Percentiles rank a stretch among this genome's conserved stretches.
Evolutionary conservation across 1,140 invertebrate species (phyloP).

Genomic region (Cataglyphis hispanica): DNA sequence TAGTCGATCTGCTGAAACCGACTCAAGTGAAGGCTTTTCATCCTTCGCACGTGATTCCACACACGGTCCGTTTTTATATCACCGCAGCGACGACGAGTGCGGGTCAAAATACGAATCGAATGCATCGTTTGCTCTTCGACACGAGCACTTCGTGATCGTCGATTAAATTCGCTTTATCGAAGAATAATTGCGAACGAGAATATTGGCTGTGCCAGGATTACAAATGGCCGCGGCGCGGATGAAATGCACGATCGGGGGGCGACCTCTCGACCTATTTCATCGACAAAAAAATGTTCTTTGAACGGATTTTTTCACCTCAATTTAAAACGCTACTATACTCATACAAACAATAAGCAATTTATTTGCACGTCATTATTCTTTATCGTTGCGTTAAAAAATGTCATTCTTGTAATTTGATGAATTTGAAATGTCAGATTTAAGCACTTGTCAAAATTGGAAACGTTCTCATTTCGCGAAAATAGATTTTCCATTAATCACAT

Average conservation of each 20-base stretch:
- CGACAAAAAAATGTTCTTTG: slow-evolving; percentile 30
- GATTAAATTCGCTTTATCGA: slow-evolving; percentile 75
- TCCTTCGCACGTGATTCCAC: slow-evolving; percentile 42
- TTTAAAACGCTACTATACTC: slow-evolving; percentile 1
- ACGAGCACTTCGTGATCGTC: slow-evolving; percentile 61
- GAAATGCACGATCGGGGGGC: slow-evolving; percentile 43
- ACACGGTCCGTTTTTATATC: slow-evolving; percentile 61
- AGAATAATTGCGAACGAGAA: slow-evolving; percentile 72
- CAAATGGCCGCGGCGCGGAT: slow-evolving; percentile 51
- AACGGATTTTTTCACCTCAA: neutral
- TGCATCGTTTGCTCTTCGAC: slow-evolving; percentile 44
- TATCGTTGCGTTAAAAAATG: neutral
- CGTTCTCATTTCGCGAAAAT: neutral
- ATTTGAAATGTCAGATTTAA: slow-evolving; percentile 7
- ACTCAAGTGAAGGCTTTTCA: neutral
- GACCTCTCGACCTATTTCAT: slow-evolving; percentile 65
- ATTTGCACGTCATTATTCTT: slow-evolving; percentile 5
- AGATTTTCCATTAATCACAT: slow-evolving; percentile 8
- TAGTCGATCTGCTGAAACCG: neutral
- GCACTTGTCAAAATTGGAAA: neutral
- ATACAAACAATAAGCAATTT: slow-evolving; percentile 11
- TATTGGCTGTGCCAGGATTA: slow-evolving; percentile 65
- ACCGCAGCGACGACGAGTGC: slow-evolving; percentile 29
- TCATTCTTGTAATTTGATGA: neutral
- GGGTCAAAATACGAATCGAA: slow-evolving; percentile 59